These are phyloP conservation scores for Melanophora roralis DNA, from an alignment of 2,888 invertebrate genomes.

Conservation along the genomic window DNA sequence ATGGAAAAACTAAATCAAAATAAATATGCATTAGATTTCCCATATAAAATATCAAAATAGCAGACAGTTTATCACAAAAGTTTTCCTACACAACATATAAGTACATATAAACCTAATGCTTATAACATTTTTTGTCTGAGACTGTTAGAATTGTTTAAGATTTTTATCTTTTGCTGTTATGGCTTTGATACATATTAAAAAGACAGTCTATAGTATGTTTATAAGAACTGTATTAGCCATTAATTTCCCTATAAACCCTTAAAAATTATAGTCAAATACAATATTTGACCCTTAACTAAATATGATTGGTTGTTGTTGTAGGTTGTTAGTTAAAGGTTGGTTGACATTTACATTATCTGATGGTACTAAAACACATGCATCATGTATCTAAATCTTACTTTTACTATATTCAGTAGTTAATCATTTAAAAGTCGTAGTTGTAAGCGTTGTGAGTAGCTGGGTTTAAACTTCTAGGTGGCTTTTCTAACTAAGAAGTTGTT, in stretches of 20 bases:
- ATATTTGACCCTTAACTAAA: constrained; percentile 36
- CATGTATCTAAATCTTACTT: constrained; percentile 27
- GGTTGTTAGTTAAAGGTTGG: constrained; percentile 2
- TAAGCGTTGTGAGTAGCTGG: not conserved
- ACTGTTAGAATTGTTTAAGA: not conserved
- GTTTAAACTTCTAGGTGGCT: constrained; percentile 33
- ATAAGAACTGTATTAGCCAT: constrained; percentile 1
- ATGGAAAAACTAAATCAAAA: not conserved
- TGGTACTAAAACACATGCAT: constrained; percentile 57
- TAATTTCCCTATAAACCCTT: constrained; percentile 59
- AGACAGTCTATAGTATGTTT: no score
- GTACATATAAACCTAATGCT: not conserved
- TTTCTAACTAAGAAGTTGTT: constrained; percentile 12
- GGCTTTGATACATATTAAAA: not conserved
- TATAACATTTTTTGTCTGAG: not conserved
- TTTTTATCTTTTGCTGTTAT: constrained; percentile 19
- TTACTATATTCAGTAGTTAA: constrained; percentile 15
- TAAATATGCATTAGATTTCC: no score
- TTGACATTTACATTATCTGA: constrained; percentile 58
- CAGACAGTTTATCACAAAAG: not conserved
- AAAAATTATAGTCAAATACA: constrained; percentile 35
- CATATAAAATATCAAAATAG: not conserved
- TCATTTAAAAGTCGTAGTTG: constrained; percentile 2
- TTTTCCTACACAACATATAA: not conserved
- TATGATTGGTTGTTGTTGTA: constrained; percentile 11